Evolutionary conservation across 2,113 vertebrate genomes (phyloP).

Genomic region (Oenanthe melanoleuca): DNA sequence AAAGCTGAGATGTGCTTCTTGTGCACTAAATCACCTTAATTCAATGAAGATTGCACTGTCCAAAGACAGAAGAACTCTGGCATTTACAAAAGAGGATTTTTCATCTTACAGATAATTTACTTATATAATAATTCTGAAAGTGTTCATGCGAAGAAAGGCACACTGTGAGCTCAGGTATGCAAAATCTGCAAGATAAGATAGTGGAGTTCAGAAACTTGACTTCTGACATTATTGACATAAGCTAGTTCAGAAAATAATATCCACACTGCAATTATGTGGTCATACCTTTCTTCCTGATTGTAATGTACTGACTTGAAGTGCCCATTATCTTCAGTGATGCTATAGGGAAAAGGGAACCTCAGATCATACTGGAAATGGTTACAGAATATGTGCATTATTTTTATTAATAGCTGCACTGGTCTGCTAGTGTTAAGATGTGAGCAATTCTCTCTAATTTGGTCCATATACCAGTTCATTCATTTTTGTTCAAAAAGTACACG

Average conservation of each 20-base stretch:
- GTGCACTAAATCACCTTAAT: neutral
- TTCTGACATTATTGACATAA: neutral
- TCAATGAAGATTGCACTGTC: neutral
- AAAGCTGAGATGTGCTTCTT: neutral
- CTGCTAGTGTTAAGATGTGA: neutral
- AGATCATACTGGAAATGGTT: neutral
- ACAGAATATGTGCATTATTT: neutral
- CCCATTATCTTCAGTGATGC: neutral
- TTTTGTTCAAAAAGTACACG: neutral
- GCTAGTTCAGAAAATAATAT: neutral
- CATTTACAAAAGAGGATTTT: neutral
- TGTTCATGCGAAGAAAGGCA: neutral
- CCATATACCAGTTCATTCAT: neutral
- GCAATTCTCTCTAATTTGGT: neutral
- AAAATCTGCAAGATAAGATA: neutral
- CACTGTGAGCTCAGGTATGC: neutral
- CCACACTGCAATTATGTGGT: neutral
- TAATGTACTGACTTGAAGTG: rapidly evolving
- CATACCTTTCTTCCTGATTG: neutral
- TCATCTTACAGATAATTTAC: neutral
- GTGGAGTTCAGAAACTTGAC: neutral
- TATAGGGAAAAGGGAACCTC: neutral
- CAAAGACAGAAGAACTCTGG: neutral
- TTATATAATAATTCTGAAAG: neutral
- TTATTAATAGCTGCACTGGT: neutral